Conservation (phyloP, 2,113 vertebrate genomes). For the Burhinus bistriatus region DNA sequence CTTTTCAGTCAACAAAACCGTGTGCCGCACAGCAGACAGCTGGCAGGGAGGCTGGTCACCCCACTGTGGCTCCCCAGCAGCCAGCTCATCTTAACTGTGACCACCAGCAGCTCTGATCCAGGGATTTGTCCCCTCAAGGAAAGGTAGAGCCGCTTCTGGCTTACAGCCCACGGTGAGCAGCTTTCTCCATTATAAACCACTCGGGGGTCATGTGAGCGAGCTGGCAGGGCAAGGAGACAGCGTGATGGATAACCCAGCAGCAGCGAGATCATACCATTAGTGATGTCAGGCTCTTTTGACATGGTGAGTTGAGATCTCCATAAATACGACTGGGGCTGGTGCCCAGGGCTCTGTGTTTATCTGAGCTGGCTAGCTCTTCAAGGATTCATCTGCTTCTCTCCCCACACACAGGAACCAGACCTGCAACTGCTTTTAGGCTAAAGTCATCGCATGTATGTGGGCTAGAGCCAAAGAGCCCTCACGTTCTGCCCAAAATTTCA, state of each 20-base stretch:
- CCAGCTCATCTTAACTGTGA: accelerated
- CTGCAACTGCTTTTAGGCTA: not conserved
- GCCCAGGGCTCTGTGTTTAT: not conserved
- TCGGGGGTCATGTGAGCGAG: not conserved
- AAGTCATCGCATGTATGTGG: not conserved
- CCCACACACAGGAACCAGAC: not conserved
- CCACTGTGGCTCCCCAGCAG: not conserved
- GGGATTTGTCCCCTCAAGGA: accelerated
- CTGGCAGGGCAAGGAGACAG: not conserved
- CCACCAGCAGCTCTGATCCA: not conserved
- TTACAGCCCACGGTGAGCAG: not conserved
- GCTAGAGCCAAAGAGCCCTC: not conserved
- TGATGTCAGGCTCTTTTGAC: not conserved
- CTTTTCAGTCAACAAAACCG: not conserved
- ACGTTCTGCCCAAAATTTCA: not conserved
- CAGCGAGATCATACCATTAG: not conserved
- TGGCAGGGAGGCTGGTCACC: not conserved
- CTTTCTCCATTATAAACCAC: not conserved
- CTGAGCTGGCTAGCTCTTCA: not conserved
- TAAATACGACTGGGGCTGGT: not conserved
- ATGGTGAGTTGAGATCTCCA: not conserved
- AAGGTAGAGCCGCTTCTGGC: not conserved
- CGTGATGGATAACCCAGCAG: not conserved
- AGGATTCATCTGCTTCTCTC: not conserved
- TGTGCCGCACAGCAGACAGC: too few species aligned